Percentiles rank a stretch among this genome's conserved stretches.
Evolutionary conservation across 92 coral and sea anemone genomes (phyloP).

Genomic region (Desmophyllum pertusum): DNA sequence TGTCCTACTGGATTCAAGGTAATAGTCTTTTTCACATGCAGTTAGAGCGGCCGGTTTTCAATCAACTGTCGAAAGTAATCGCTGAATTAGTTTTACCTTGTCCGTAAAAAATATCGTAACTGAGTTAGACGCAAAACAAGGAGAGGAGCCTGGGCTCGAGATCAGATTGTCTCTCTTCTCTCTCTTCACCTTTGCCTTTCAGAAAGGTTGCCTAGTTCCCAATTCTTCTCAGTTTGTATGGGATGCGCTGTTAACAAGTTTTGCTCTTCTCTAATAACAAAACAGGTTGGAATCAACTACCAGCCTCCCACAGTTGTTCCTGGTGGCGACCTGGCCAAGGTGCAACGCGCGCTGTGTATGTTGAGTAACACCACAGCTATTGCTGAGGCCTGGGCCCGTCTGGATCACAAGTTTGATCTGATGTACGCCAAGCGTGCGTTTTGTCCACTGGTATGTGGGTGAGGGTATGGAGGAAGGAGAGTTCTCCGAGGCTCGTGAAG

Average conservation of each 20-base stretch:
- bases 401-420: slow-evolving; percentile 93
- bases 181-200: too few species aligned
- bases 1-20: slow-evolving; percentile 56
- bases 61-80: too few species aligned
- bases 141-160: too few species aligned
- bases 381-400: slow-evolving; percentile 97
- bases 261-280: not conserved
- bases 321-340: slow-evolving; percentile 92
- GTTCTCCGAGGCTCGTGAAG: slow-evolving; percentile 98
- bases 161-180: too few species aligned
- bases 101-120: too few species aligned
- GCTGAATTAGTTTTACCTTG: too few species aligned
- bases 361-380: slow-evolving; percentile 94
- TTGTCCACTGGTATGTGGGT: slow-evolving; percentile 98
- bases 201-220: too few species aligned
- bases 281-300: slow-evolving; percentile 77
- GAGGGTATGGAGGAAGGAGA: slow-evolving; percentile 99
- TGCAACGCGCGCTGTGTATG: slow-evolving; percentile 95
- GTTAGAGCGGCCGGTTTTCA: too few species aligned
- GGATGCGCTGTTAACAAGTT: not conserved
- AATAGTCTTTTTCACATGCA: not conserved
- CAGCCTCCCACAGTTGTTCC: slow-evolving; percentile 92
- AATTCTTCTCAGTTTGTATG: not conserved
- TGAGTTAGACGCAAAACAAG: too few species aligned
- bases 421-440: slow-evolving; percentile 97